Percentiles rank a stretch among this genome's conserved stretches.
Conservation (phyloP, 2,888 invertebrate species). For the Troglohyphantes excavatus region DNA sequence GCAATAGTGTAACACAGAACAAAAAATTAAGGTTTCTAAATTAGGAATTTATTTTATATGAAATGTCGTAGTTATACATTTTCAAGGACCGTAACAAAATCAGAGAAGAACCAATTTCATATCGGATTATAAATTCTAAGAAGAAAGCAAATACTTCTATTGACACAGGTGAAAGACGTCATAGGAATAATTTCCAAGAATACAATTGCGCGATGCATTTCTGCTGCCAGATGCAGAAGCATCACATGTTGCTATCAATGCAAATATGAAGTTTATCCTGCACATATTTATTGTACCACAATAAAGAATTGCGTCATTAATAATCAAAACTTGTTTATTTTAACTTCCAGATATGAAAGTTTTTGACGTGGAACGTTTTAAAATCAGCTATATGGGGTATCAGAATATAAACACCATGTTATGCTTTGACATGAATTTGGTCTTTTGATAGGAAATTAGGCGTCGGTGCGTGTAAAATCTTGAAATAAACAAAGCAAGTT, state of each 20-base stretch:
- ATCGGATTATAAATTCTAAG: background rate
- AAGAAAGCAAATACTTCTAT: background rate
- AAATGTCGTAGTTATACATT: too few relatives aligned
- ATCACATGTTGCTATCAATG: background rate
- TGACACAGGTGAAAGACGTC: background rate
- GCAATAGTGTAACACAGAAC: too few relatives aligned
- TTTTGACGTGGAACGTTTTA: too few relatives aligned
- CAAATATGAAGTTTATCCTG: background rate
- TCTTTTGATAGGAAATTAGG: too few relatives aligned
- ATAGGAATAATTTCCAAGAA: background rate
- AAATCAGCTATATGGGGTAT: too few relatives aligned
- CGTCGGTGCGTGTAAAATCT: too few relatives aligned
- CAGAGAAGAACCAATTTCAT: background rate
- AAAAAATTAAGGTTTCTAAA: too few relatives aligned
- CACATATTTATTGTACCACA: background rate
- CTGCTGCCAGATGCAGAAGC: background rate
- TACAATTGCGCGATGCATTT: background rate
- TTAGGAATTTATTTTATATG: too few relatives aligned
- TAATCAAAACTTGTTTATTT: background rate
- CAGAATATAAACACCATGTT: too few relatives aligned
- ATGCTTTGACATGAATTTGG: too few relatives aligned
- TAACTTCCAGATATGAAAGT: background rate
- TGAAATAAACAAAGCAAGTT: too few relatives aligned
- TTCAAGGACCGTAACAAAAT: background rate
- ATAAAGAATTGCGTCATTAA: background rate